phyloP scores from a whole-genome alignment of 2,888 invertebrate species.

The Pachycephus smyrnensis region DNA sequence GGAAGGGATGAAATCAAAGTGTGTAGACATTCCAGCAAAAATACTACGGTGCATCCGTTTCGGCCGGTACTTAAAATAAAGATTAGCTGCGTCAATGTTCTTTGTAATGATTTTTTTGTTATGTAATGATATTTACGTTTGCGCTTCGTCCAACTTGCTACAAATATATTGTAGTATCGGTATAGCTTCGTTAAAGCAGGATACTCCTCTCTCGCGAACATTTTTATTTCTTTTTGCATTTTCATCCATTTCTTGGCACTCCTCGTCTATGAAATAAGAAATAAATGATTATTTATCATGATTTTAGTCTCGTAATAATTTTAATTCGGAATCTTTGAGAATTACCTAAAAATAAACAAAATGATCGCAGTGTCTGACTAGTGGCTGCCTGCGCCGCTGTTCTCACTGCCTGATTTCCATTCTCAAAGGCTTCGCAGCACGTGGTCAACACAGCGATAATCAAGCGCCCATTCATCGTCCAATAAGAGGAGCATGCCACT shows the following conservation, averaged over 20 bases:
- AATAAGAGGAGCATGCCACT: conserved; percentile 88
- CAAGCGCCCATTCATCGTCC: conserved; percentile 89
- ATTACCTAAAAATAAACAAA: conserved; percentile 83
- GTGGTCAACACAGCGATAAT: conserved; percentile 89
- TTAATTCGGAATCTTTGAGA: not conserved
- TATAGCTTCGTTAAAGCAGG: conserved; percentile 90
- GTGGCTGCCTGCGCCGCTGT: conserved; percentile 92
- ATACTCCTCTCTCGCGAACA: conserved; percentile 75
- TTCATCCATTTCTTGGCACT: conserved; percentile 77
- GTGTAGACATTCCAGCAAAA: conserved; percentile 87
- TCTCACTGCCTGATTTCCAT: conserved; percentile 82
- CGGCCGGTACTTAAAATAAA: conserved; percentile 58
- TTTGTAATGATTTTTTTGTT: not conserved
- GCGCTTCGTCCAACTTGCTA: conserved; percentile 85
- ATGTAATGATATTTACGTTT: conserved; percentile 71
- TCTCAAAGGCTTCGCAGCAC: conserved; percentile 85
- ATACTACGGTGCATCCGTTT: conserved; percentile 77
- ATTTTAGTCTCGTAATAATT: not conserved
- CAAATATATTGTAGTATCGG: conserved; percentile 91
- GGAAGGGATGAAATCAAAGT: conserved; percentile 87
- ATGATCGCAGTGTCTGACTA: conserved; percentile 88
- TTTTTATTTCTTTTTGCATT: conserved; percentile 63
- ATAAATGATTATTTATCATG: not conserved
- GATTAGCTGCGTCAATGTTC: conserved; percentile 5
- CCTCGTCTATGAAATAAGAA: conserved; percentile 72